Evolutionary conservation across 2,888 invertebrate genomes (phyloP).

Genomic region (Apoderus coryli): DNA sequence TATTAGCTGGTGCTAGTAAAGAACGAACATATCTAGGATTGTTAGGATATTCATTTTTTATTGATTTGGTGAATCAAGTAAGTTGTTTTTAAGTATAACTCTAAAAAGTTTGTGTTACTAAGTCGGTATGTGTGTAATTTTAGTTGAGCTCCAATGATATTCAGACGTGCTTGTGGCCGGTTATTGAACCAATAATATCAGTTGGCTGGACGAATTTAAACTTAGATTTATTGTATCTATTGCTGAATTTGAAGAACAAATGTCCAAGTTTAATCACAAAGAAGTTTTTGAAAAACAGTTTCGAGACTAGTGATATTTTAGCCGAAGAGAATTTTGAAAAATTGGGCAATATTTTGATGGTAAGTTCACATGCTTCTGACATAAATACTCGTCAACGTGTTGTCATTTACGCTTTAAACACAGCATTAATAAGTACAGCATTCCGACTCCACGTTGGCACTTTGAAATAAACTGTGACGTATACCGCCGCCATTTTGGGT

Average conservation of each 20-base stretch:
- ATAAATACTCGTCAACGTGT: conserved; percentile 11
- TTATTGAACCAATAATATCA: conserved; percentile 42
- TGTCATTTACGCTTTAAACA: not conserved
- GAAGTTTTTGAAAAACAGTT: conserved; percentile 38
- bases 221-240: conserved; percentile 48
- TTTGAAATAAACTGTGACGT: no score
- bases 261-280: conserved; percentile 38
- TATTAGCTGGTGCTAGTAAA: conserved; percentile 38
- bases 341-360: conserved; percentile 46
- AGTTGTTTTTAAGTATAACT: not conserved
- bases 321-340: conserved; percentile 41
- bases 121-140: conserved; percentile 9
- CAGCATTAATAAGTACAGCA: no score
- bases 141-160: conserved; percentile 36
- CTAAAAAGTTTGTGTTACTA: not conserved
- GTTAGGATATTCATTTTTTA: conserved; percentile 44
- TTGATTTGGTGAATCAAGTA: conserved; percentile 33
- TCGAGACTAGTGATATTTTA: conserved; percentile 42
- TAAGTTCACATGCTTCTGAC: conserved; percentile 27
- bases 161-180: conserved; percentile 41
- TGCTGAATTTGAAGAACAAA: conserved; percentile 34
- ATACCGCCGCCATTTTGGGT: no score
- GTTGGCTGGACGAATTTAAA: conserved; percentile 49
- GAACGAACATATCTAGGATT: conserved; percentile 47
- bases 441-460: no score